Percentiles rank a stretch among this genome's conserved stretches.
These are phyloP conservation scores for Acropora yongei DNA, from an alignment of 64 coral and sea anemone genomes.

Conservation along the genomic window DNA sequence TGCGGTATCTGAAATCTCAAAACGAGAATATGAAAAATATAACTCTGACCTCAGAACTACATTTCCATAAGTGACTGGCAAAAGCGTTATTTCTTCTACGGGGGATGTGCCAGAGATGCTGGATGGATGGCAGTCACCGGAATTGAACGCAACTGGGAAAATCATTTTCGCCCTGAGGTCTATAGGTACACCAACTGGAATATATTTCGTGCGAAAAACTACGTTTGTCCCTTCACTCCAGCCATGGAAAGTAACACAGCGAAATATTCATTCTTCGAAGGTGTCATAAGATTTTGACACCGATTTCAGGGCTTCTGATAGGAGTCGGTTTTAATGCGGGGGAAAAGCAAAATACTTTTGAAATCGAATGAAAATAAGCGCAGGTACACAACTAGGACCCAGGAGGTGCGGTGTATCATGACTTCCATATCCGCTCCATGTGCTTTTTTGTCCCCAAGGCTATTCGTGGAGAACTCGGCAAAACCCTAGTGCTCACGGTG, in stretches of 20 bases:
- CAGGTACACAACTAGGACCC: too few relatives aligned
- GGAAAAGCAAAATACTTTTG: neutral
- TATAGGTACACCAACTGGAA: slow-evolving; percentile 22
- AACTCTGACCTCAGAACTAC: neutral
- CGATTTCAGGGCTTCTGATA: too few relatives aligned
- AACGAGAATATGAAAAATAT: neutral
- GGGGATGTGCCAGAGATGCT: neutral
- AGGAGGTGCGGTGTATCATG: neutral
- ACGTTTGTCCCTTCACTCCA: neutral
- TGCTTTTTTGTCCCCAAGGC: too few relatives aligned
- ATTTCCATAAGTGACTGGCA: neutral
- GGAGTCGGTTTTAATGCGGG: too few relatives aligned
- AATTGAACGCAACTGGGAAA: neutral
- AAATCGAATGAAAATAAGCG: neutral
- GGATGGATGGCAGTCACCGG: slow-evolving; percentile 2
- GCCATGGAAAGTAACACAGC: too few relatives aligned
- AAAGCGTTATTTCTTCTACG: slow-evolving; percentile 26
- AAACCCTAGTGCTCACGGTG: too few relatives aligned
- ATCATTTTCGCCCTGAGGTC: neutral
- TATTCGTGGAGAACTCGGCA: too few relatives aligned
- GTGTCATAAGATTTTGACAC: too few relatives aligned
- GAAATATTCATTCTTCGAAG: too few relatives aligned
- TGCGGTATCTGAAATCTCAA: neutral
- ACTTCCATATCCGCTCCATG: too few relatives aligned
- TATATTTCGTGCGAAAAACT: neutral